These are phyloP conservation scores for Trichogramma dendrolimi DNA, from an alignment of 2,888 invertebrate species.

Conservation along the genomic window DNA sequence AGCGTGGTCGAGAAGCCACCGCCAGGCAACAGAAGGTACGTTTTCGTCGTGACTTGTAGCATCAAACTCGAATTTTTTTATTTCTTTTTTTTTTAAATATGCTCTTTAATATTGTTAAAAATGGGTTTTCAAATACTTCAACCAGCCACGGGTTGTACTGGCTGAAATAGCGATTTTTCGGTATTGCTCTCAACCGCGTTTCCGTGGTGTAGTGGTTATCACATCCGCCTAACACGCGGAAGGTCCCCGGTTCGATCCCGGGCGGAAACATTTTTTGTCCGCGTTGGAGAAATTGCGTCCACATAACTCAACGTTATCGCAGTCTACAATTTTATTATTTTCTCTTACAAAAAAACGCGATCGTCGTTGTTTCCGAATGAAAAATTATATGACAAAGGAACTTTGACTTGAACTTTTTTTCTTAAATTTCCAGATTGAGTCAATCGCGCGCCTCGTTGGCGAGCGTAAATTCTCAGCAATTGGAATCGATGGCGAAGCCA, in stretches of 20 bases:
- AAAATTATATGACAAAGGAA: too few species aligned
- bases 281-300: too few species aligned
- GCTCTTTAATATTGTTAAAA: neutral
- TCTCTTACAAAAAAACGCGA: too few species aligned
- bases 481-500: slow-evolving; percentile 26
- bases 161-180: too few species aligned
- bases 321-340: too few species aligned
- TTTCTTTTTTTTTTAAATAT: neutral
- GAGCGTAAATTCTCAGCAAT: slow-evolving; percentile 32
- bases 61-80: neutral
- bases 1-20: slow-evolving; percentile 44
- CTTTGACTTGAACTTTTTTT: slow-evolving; percentile 8
- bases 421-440: slow-evolving; percentile 37
- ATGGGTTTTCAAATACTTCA: too few species aligned
- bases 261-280: slow-evolving; percentile 66
- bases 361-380: too few species aligned
- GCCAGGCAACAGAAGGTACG: slow-evolving; percentile 40
- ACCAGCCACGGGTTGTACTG: too few species aligned
- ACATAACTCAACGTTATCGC: too few species aligned
- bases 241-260: slow-evolving; percentile 88
- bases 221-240: slow-evolving; percentile 90
- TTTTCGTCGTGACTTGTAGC: neutral
- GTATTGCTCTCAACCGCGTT: slow-evolving; percentile 49
- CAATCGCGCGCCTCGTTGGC: slow-evolving; percentile 29
- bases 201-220: slow-evolving; percentile 89